Base-by-base conservation (phyloP, 2,888 invertebrate genomes). In the Pristionchus arcanus region DNA sequence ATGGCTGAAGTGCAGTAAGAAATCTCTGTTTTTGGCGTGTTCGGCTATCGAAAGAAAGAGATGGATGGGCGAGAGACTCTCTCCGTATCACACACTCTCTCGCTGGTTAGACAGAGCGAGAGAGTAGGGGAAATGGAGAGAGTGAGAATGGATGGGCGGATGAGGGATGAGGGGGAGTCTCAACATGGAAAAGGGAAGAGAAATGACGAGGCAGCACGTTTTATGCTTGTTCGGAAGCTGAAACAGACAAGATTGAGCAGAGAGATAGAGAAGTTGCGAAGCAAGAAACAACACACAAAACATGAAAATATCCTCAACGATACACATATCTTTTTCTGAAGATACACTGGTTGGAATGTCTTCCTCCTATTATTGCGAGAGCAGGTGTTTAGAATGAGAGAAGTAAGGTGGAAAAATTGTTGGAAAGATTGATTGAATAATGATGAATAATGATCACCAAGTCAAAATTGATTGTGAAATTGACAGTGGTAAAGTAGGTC, bases 1-100 rank as follows among this genome's bases (percentile, higher is more conserved):
- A 71, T 28, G 34, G 68, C n/a, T n/a, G n/a, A 63, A 71, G 68
- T 71, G 68, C 68, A 71, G 68, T 31, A 31, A 19, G 68, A 71
- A 71, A 71, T 71, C 68, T 71, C 68, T 71, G 68, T 71, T 71
- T 71, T 71, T 71, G 68, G 68, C 68, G 68, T 71, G 68, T 34
- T 71, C 68, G 68, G 31, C 19, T 13, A 31, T 28, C 28, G 31
- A 68, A 31, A 68, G 68, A 31, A 31, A 68, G 68, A 68, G 68
- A 68, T 28, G 68, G 68, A 68, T 31, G 68, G 34, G 68, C 59
- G 5, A n/a, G 11, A 11, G 11, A n/a, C 1, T 63, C 63, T 63
- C 63, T 63, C 63, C 63, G n/a, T 63, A n/a, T 25, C 25, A n/a
- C 11, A 11, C 25, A 25, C 7, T 63, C 63, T 63, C 63, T 63